Conservation (phyloP, 1,140 invertebrate species). For the Brachionus paranguensis region DNA sequence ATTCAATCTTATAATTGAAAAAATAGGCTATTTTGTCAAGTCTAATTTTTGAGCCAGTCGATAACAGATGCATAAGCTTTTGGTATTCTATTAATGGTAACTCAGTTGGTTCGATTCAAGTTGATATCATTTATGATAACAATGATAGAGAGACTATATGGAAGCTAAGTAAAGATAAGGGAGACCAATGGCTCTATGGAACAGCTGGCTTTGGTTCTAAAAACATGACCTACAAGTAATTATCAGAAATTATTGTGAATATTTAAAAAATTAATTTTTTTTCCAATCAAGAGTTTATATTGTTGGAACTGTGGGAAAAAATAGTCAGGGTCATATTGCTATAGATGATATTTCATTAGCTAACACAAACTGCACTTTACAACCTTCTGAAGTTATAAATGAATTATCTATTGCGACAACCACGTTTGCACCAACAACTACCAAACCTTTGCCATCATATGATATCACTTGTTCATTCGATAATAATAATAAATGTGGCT, state of each 20-base stretch:
- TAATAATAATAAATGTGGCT: slow-evolving; percentile 59
- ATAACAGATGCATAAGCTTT: background rate
- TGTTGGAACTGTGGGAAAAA: background rate
- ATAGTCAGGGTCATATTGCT: slow-evolving; percentile 4
- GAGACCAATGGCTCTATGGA: background rate
- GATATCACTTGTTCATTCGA: background rate
- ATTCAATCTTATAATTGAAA: background rate
- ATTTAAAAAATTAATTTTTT: background rate
- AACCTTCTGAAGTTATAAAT: slow-evolving; percentile 44
- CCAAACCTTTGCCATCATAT: slow-evolving; percentile 23
- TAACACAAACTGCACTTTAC: slow-evolving; percentile 40
- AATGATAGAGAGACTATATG: background rate
- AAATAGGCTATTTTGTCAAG: background rate
- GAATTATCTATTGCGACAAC: slow-evolving; percentile 41
- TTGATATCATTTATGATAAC: slow-evolving; percentile 40
- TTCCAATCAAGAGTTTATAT: background rate
- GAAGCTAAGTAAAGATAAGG: slow-evolving; percentile 21
- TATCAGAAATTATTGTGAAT: background rate
- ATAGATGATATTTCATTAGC: slow-evolving; percentile 24
- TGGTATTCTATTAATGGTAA: slow-evolving; percentile 51
- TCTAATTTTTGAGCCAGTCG: background rate
- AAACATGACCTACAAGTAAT: slow-evolving; percentile 22
- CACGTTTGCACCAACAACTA: slow-evolving; percentile 43
- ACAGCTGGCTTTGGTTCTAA: background rate
- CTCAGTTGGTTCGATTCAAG: slow-evolving; percentile 45